Base-by-base conservation (phyloP, 2,888 invertebrate genomes). In the Eupithecia exiguata region DNA sequence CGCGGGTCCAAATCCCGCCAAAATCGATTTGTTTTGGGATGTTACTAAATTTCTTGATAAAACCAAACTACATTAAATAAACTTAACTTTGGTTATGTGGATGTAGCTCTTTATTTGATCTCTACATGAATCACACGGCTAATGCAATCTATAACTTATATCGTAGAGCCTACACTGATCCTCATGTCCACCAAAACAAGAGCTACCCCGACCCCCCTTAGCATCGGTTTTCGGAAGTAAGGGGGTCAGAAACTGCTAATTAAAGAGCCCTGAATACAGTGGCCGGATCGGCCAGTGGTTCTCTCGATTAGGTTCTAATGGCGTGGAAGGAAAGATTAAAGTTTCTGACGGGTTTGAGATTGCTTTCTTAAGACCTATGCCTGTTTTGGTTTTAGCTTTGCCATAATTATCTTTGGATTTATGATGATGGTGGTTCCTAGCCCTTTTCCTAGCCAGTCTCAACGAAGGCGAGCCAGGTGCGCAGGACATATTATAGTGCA, bases 221-320 rank as follows among this genome's bases (percentile, higher is more conserved):
- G 25, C 30, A 38, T 74, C 40, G 71, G 58, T 71, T 72, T 77
- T 74, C 69, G 62, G 70, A 72, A 49, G 70, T 75, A 76, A 78
- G 70, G 78, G 77, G 80, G 77, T 53, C 76, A 80, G 75, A 76
- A 74, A 75, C 75, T 78, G 76, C 68, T 86, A 87, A 87, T 87
- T 86, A 84, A 79, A 82, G 83, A 80, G 85, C 78, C 84, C 88
- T 78, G 16, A 53, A 74, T 82, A 74, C 46, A 80, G 78, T 88
- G 87, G 89, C 78, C 77, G 80, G 77, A 72, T 77, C 75, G 76
- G 70, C 82, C 84, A 81, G 86, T 86, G 88, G 85, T 73, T 85
- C 88, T 88, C 85, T 82, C 89, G 86, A 89, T 88, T 89, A 87
- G 84, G 81, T 87, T 84, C 88, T 87, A 89, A 89, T 89, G 89